Conservation (phyloP, 2,797 vertebrate genomes). For the Darevskia mixta region DNA sequence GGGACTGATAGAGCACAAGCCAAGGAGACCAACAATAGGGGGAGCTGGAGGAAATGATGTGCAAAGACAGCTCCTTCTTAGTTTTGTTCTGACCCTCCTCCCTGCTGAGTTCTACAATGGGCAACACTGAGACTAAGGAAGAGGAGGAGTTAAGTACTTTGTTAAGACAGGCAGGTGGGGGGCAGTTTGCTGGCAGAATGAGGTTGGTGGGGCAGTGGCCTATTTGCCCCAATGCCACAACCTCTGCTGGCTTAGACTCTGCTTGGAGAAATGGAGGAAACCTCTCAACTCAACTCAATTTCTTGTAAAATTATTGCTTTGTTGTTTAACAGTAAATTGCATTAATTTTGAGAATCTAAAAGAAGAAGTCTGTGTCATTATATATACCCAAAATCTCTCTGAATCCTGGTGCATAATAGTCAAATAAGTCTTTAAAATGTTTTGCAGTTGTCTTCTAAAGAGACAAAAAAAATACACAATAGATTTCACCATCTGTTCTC, state of each 20-base stretch:
- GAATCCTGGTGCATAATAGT: neutral
- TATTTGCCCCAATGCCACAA: too few species aligned
- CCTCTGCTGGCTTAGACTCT: neutral
- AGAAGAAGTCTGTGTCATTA: neutral
- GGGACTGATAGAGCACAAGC: too few species aligned
- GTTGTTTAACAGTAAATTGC: neutral
- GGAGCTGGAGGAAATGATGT: too few species aligned
- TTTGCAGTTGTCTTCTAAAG: neutral
- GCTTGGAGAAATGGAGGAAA: neutral
- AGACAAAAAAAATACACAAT: neutral
- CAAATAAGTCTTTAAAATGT: neutral
- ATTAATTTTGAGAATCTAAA: neutral
- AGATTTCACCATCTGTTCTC: conserved; percentile 4
- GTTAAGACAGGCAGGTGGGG: too few species aligned
- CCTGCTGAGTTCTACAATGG: too few species aligned
- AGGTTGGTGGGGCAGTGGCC: too few species aligned
- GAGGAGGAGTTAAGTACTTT: too few species aligned
- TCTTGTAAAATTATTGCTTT: neutral
- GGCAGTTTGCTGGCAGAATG: too few species aligned
- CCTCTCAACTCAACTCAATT: neutral
- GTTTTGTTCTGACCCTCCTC: too few species aligned
- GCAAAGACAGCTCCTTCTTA: too few species aligned
- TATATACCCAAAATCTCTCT: neutral
- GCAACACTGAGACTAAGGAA: too few species aligned
- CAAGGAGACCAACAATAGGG: too few species aligned